Base-by-base conservation (phyloP, 1,140 invertebrate genomes). In the Macrosteles quadrilineatus region DNA sequence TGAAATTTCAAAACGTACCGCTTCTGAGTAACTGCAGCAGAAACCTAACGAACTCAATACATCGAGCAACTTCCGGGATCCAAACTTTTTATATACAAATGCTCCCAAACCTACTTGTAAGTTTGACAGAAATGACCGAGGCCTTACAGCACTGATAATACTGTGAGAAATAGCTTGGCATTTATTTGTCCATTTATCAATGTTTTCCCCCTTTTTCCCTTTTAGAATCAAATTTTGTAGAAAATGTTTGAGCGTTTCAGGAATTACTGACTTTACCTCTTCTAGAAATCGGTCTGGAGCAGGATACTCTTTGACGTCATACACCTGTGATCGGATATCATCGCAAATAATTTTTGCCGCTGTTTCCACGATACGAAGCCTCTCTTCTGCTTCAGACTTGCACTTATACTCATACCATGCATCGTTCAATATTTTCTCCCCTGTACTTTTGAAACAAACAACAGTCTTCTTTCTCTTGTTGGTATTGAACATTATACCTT, bases 81-180 rank as follows among this genome's bases (percentile, higher is more conserved):
- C n/a, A n/a, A n/a, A n/a, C n/a, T n/a, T n/a, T n/a, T n/a, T n/a
- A n/a, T n/a, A n/a, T n/a, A n/a, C n/a, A n/a, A n/a, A n/a, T n/a
- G n/a, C n/a, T n/a, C n/a, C n/a, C n/a, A n/a, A n/a, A n/a, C n/a
- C n/a, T n/a, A n/a, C n/a, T n/a, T 68, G 66, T 14, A 75, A 0
- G 12, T 21, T n/a, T 32, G 72, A 75, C 23, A 75, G 75, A 73
- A 80, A 81, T 62, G 76, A 76, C 68, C 77, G 77, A 71, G 76
- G 78, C 71, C 79, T 73, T 72, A 65, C 31, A 17, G 64, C 45
- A 21, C 63, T 57, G 73, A 81, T 80, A n/a, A 81, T 81, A 70
- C 68, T 6, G 55, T 79, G 78, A 63, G 76, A 32, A 71, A 82
- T 79, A 74, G 69, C 73, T 70, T 75, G 75, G 53, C 75, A 76